Conservation (phyloP, 2,113 vertebrate genomes). For the Narcine bancroftii region DNA sequence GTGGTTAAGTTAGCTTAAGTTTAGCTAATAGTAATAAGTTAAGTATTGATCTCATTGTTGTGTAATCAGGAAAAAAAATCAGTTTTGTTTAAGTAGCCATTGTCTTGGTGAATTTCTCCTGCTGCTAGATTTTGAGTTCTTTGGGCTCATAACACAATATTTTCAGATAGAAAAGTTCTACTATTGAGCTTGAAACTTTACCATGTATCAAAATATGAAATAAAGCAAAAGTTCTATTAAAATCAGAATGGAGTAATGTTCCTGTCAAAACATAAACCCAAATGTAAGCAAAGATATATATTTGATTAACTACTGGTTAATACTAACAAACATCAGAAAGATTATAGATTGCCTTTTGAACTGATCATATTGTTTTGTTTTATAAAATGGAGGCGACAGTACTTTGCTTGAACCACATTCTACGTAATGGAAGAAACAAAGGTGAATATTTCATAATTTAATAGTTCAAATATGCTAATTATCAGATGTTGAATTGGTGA, state of each 20-base stretch:
- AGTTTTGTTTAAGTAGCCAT: no score
- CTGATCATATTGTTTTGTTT: background rate
- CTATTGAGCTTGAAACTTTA: background rate
- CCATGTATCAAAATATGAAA: background rate
- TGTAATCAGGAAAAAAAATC: no score
- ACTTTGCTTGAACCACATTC: no score
- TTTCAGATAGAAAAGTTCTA: background rate
- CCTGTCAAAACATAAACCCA: background rate
- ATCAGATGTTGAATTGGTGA: background rate
- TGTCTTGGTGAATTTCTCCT: no score
- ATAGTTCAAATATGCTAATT: background rate
- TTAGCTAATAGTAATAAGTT: no score
- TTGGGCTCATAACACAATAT: no score
- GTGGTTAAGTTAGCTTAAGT: no score
- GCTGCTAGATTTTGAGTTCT: no score
- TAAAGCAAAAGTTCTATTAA: background rate
- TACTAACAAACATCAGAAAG: background rate
- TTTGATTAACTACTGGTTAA: background rate
- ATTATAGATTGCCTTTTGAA: background rate
- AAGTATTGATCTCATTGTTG: no score
- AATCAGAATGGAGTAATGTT: background rate
- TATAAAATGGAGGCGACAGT: background rate
- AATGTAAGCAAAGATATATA: background rate
- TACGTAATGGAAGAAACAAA: background rate
- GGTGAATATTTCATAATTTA: background rate